Evolutionary conservation across 2,113 vertebrate species (phyloP).

Genomic region (Gnathonemus longibarbis): DNA sequence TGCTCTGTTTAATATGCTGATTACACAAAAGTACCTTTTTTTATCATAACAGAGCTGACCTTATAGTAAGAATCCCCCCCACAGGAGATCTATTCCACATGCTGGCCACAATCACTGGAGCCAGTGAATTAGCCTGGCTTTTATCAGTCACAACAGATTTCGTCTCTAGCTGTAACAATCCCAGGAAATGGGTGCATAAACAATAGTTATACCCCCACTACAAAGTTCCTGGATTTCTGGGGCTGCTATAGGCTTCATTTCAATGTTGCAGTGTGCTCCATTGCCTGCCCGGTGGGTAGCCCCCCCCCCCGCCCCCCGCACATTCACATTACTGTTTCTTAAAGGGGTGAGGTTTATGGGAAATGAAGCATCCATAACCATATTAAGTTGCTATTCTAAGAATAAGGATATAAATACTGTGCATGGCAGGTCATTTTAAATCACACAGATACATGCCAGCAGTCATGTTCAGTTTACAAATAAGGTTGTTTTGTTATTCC

Average conservation of each 20-base stretch:
- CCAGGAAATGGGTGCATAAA: conserved; percentile 33
- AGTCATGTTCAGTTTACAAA: not conserved
- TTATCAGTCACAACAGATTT: conserved; percentile 17
- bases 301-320: not conserved
- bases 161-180: conserved; percentile 34
- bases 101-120: not conserved
- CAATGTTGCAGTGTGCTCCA: not conserved
- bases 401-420: not conserved
- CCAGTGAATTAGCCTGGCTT: not conserved
- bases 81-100: not conserved
- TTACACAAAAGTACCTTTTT: not conserved
- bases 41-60: not conserved
- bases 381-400: not conserved
- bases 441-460: not conserved
- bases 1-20: conserved; percentile 10
- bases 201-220: conserved; percentile 29
- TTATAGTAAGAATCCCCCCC: not conserved
- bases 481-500: not conserved
- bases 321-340: not conserved
- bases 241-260: not conserved
- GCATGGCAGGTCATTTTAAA: not conserved
- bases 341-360: not conserved
- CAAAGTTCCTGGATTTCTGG: conserved; percentile 3
- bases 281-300: not conserved
- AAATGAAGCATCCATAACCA: not conserved